phyloP scores from a whole-genome alignment of 1,140 invertebrate species.

The Sycophaga agraensis region DNA sequence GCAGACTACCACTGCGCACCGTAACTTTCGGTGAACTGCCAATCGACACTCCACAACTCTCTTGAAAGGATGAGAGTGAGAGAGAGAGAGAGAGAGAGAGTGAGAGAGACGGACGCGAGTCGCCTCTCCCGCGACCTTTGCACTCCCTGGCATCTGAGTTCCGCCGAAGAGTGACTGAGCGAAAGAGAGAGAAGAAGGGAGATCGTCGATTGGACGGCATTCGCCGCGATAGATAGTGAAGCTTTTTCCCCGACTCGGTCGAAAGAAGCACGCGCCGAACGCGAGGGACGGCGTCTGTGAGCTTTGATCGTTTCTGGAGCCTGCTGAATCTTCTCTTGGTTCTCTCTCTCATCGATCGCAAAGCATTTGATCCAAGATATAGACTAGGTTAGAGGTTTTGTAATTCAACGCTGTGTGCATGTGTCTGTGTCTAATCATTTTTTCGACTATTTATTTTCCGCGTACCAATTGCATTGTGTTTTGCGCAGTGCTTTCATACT shows the following conservation, averaged over 20 bases:
- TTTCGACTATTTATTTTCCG: background rate
- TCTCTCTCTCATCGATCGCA: background rate
- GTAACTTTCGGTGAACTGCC: background rate
- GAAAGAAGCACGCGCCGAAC: conserved; percentile 13
- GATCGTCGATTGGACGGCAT: background rate
- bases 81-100: background rate
- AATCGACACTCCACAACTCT: background rate
- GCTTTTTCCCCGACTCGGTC: background rate
- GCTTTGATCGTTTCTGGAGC: background rate
- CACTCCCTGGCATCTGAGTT: background rate
- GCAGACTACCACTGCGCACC: background rate
- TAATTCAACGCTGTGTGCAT: background rate
- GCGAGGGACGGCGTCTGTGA: conserved; percentile 3
- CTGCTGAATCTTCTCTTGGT: background rate
- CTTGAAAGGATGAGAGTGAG: background rate
- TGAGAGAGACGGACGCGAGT: background rate
- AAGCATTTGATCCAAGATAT: no score
- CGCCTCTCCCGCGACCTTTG: conserved; percentile 21
- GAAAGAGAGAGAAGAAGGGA: background rate
- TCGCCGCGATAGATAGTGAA: background rate
- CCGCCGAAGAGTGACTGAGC: background rate
- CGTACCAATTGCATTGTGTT: no score
- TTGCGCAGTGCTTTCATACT: no score
- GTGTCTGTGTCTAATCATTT: background rate
- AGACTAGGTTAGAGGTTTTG: background rate